Evolutionary conservation across 2,888 invertebrate genomes (phyloP), one percentile per base, ranked within the genome.

Genomic region (Eustalomyia histrio): DNA sequence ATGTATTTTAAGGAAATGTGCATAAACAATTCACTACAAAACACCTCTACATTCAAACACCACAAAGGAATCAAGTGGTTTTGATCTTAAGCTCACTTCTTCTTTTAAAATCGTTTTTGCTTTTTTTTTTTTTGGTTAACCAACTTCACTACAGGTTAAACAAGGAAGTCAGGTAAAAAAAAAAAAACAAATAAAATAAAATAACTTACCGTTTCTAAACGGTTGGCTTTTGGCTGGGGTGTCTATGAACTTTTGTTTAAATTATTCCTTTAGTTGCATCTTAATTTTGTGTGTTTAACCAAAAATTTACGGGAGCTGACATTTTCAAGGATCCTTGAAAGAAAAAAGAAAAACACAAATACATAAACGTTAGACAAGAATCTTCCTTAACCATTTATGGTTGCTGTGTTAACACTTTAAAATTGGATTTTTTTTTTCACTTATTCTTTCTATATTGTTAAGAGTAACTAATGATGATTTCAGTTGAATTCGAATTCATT

Each of bases 251-350:
- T 64, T 43, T 75, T 43, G 52, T 35, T 69, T 52, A 76, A 81
- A 76, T 71, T 74, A 65, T 74, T 76, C 60, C 60, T 76, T 17
- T 69, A 60, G 57, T 81, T 74, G 73, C 80, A 81, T 74, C 74
- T 81, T 78, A 67, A 81, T 81, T 81, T 78, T 61, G 35, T 74
- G 61, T 47, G n/a, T n/a, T n/a, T n/a, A n/a, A n/a, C n/a, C 55
- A 55, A 67, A 76, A 74, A 50, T 43, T 55, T 67, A 68, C 63
- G 67, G 78, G 71, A 78, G 71, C 78, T 81, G 67, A 75, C 78
- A 81, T 57, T 64, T 69, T 75, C 58, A 78, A 81, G 81, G 65
- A 78, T 75, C 50, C 61, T 67, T 78, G 50, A 75, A 71, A 10
- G 18, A 53, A 64, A n/a, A 18, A 65, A 29, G 6, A 29, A 29